Base-by-base conservation (phyloP, 1,140 invertebrate species). In the Telenomus remus region DNA sequence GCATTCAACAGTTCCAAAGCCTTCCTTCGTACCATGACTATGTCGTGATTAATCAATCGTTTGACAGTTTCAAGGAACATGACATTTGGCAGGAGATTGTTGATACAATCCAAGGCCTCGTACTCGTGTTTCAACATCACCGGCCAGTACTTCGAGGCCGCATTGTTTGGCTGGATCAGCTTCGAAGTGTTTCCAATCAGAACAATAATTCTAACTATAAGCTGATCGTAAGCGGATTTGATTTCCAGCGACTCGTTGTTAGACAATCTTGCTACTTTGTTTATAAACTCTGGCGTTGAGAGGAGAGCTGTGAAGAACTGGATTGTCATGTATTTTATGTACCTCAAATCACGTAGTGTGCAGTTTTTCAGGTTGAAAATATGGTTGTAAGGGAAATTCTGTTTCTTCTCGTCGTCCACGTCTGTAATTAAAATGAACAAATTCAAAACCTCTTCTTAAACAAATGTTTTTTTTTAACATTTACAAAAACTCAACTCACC, bases 1-100 rank as follows among this genome's bases (percentile, higher is more conserved):
- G 89, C 89, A 76, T 95, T 96, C 0, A 98, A 84, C 15, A 98
- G 82, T 79, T 97, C 96, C 85, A 97, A 90, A 0, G 94, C 91
- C 84, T 96, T 95, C 50, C 92, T 90, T 76, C 93, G 90, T 0
- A 98, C 92, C 1, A 90, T 90, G 0, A 91, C 77, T 10, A 94
- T 79, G 13, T 92, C 89, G 77, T 96, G 92, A 11, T 89, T 86
- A 71, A 97, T 82, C 0, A 79, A 55, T 37, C 91, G 90, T 56
- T 91, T 89, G 2, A 96, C 88, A 0, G 95, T 95, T 16, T 91
- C 86, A 9, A 97, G 82, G 82, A 98, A 96, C 87, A 94, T 91
- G 4, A 89, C 83, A 7, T 93, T 91, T 0, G 95, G 94, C 35
- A 98, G 84, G 9, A 97, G 80, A 35, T 92, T 92, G 78, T 96